Conservation (phyloP, 2,888 invertebrate species). For the Willowsia nigromaculata region DNA sequence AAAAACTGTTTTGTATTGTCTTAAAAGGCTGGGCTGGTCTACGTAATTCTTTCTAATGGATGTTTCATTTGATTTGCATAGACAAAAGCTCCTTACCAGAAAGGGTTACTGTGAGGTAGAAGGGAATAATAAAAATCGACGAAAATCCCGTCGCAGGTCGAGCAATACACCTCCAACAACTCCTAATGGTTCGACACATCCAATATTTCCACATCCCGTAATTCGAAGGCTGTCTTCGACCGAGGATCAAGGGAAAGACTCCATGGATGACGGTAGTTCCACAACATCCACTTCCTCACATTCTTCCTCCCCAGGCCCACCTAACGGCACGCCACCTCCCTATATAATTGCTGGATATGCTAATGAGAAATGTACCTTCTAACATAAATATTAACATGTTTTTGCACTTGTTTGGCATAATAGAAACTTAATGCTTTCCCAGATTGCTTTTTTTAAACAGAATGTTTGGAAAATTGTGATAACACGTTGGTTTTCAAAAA, state of each 20-base stretch:
- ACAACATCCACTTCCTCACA: conserved; percentile 81
- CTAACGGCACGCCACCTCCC: conserved; percentile 74
- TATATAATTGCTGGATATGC: conserved; percentile 82
- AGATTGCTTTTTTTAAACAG: conserved; percentile 1
- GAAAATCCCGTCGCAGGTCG: conserved; percentile 90
- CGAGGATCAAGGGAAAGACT: conserved; percentile 81
- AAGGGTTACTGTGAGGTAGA: conserved; percentile 80
- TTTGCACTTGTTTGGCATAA: conserved; percentile 7
- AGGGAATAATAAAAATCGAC: conserved; percentile 82
- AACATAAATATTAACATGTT: conserved; percentile 26
- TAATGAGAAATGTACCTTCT: conserved; percentile 83
- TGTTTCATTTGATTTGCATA: too few relatives aligned
- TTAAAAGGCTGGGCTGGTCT: too few relatives aligned
- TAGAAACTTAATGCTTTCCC: not conserved
- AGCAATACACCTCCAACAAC: conserved; percentile 82
- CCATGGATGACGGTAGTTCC: conserved; percentile 80
- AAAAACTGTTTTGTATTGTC: not conserved
- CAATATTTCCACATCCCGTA: conserved; percentile 75
- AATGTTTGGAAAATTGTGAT: too few relatives aligned
- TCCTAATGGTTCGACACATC: conserved; percentile 73
- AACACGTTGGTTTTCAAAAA: conserved; percentile 5
- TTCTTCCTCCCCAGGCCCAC: conserved; percentile 81
- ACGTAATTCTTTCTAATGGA: not conserved
- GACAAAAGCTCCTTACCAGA: conserved; percentile 88
- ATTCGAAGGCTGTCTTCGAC: conserved; percentile 79